Percentiles rank a stretch among this genome's conserved stretches.
Conservation (phyloP, 2,888 invertebrate genomes). For the Blastobasis adustella region DNA sequence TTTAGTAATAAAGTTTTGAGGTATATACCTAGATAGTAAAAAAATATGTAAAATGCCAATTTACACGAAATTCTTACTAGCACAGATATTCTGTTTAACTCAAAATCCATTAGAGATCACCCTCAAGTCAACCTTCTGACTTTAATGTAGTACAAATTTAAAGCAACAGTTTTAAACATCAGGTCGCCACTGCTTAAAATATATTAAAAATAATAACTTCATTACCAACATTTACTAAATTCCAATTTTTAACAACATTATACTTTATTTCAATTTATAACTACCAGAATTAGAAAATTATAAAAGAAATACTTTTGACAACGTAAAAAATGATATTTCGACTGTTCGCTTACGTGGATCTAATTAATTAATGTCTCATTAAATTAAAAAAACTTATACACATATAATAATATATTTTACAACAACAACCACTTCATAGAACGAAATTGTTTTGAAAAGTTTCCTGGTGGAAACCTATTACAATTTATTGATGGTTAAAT, state of each 20-base stretch:
- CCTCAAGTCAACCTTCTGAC: constrained; percentile 54
- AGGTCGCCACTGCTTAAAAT: constrained; percentile 36
- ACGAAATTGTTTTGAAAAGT: constrained; percentile 4
- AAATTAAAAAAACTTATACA: constrained; percentile 13
- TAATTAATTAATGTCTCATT: constrained; percentile 20
- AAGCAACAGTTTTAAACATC: constrained; percentile 58
- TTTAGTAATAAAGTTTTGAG: constrained; percentile 1
- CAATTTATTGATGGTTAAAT: constrained; percentile 8
- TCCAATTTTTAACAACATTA: constrained; percentile 20
- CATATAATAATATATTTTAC: constrained; percentile 15
- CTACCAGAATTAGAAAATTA: constrained; percentile 10
- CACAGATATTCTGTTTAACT: constrained; percentile 28
- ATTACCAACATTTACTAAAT: constrained; percentile 17
- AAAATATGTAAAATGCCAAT: no score
- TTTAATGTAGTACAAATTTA: constrained; percentile 57
- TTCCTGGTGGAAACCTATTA: constrained; percentile 5
- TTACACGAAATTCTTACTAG: no score
- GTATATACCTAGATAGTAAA: no score
- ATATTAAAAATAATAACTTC: constrained; percentile 12
- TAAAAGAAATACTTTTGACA: background rate
- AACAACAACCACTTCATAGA: constrained; percentile 15
- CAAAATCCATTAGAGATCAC: constrained; percentile 67
- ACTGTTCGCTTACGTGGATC: constrained; percentile 7
- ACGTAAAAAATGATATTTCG: constrained; percentile 5
- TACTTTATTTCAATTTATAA: constrained; percentile 20